Conservation (phyloP, 2,113 vertebrate genomes). For the Eulemur macaco region DNA sequence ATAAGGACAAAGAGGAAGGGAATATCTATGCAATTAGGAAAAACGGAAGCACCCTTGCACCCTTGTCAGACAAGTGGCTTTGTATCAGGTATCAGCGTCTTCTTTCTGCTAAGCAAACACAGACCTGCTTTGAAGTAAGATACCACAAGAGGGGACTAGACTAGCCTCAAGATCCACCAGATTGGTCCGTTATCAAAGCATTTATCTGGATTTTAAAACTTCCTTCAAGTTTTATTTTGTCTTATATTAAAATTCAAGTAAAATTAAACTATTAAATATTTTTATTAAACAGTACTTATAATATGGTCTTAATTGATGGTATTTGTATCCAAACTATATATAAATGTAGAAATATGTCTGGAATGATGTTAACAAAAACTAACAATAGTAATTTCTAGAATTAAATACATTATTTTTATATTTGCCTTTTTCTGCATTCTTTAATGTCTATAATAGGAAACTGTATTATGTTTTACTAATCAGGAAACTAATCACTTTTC, state of each 20-base stretch:
- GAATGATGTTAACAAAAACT: not conserved
- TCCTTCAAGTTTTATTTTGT: not conserved
- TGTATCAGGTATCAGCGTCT: no score
- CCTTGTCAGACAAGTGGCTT: not conserved
- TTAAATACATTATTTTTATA: not conserved
- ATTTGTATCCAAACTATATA: not conserved
- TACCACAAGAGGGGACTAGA: fast-evolving
- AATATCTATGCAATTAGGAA: not conserved
- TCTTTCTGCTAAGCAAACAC: not conserved
- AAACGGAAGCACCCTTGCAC: not conserved
- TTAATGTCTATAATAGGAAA: not conserved
- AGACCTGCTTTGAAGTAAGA: not conserved
- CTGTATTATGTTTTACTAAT: not conserved
- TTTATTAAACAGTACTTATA: not conserved
- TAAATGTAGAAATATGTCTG: not conserved
- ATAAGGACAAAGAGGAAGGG: not conserved
- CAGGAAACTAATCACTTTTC: not conserved
- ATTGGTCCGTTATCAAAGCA: not conserved
- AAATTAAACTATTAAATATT: not conserved
- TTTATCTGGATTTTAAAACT: not conserved
- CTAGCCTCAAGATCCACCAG: not conserved
- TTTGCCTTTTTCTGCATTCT: not conserved
- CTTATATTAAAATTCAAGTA: not conserved
- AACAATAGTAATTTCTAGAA: not conserved
- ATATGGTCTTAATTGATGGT: not conserved